phyloP scores from a whole-genome alignment of 2,888 invertebrate genomes.

The Drosophila villosipedis region DNA sequence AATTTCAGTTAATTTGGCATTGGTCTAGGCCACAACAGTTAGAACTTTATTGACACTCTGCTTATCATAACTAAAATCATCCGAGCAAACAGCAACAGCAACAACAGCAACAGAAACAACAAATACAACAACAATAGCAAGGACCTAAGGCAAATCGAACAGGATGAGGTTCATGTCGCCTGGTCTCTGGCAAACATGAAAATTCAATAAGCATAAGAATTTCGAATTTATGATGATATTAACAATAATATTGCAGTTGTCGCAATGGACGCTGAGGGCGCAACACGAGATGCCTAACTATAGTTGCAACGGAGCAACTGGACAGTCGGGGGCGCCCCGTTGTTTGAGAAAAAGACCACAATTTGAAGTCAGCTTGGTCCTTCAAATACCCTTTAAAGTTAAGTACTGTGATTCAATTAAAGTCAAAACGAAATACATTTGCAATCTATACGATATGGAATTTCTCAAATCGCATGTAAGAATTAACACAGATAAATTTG shows the following conservation, averaged over 20 bases:
- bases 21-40: slow-evolving; percentile 12
- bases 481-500: background rate
- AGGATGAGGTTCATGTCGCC: slow-evolving; percentile 42
- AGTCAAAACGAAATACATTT: background rate
- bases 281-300: slow-evolving; percentile 57
- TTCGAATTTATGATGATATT: slow-evolving; percentile 83
- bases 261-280: slow-evolving; percentile 59
- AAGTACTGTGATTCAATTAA: background rate
- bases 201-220: slow-evolving; percentile 84
- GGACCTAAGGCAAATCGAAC: slow-evolving; percentile 3
- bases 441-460: background rate
- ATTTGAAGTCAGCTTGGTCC: background rate
- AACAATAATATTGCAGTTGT: slow-evolving; percentile 78
- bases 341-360: slow-evolving; percentile 7
- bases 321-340: slow-evolving; percentile 39
- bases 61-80: slow-evolving; percentile 72
- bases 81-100: slow-evolving; percentile 15
- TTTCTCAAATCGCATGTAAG: background rate
- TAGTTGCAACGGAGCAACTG: slow-evolving; percentile 31
- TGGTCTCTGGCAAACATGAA: slow-evolving; percentile 69
- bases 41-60: slow-evolving; percentile 65
- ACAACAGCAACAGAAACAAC: slow-evolving; percentile 13
- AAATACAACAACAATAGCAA: slow-evolving; percentile 19
- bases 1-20: slow-evolving; percentile 64
- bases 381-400: slow-evolving; percentile 8